Base-by-base conservation (phyloP, 1,140 invertebrate species). In the Brachionus plicatilis region DNA sequence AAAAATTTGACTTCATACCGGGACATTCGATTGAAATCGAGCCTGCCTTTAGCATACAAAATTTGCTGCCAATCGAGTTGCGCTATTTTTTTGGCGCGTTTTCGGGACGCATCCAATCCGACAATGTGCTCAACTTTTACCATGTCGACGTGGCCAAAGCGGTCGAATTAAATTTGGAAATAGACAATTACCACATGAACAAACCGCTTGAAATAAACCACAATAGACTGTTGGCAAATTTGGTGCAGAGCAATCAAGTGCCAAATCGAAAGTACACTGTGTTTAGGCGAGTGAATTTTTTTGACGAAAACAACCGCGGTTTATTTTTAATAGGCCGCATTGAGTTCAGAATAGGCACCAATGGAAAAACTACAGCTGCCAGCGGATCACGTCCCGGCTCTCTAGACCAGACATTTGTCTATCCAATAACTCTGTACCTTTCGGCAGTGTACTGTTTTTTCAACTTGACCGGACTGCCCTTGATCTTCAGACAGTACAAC, bases 381-480 rank as follows among this genome's bases (percentile, higher is more conserved):
- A 76, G 4, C 1, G 20, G 20, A 50, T 76, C 45, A 2, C 41
- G 43, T 27, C 7, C 11, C 27, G 12, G 3, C 14, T 29, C 24
- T 8, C 14, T 33, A 11, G 50, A 60, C 27, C 2, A 53, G n/a
- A 60, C 14, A 24, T 24, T 17, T 24, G 24, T 41, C 27, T 80
- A 65, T 82, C 82, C 82, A 53, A 70, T 84, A 70, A 45, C 37
- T 47, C 20, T 84, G 3, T 37, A 68, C n/a, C 9, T 84, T 29
- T 84, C 82, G 4, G 60, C 60, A 50, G 82, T 70, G 9, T 97
- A 94, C 90, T 99, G 97, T 96, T 93, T 99, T 85, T 92, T 99
- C 33, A 99, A 99, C 89, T 94, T 94, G 89, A 95, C 95, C 14
- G 96, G 96, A 0, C 8, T 84, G 9, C 83, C 83, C 3, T 17